Conservation (phyloP, 92 coral and sea anemone genomes). For the Epizoanthus ramosus region DNA sequence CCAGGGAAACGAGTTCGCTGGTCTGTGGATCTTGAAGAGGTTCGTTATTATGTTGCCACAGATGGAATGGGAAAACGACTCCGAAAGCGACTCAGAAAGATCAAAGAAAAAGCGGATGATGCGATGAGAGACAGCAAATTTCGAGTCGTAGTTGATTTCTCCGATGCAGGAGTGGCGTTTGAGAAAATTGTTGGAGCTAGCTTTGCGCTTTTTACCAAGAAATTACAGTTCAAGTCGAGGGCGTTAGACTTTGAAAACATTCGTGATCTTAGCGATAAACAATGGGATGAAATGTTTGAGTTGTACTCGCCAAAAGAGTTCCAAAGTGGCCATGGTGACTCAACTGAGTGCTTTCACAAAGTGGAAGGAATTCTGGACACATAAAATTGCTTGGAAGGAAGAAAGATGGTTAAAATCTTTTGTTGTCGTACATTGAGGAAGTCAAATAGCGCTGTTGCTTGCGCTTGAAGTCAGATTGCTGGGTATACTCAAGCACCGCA, state of each 20-base stretch:
- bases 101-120: slow-evolving; percentile 29
- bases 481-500: too few relatives aligned
- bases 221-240: slow-evolving; percentile 23
- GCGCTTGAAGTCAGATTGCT: too few relatives aligned
- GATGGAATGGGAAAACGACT: slow-evolving; percentile 23
- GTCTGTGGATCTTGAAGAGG: slow-evolving; percentile 33
- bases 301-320: slow-evolving; percentile 8
- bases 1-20: slow-evolving; percentile 26
- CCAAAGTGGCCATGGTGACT: background rate
- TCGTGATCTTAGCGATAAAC: slow-evolving; percentile 28
- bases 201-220: slow-evolving; percentile 22
- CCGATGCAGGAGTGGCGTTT: slow-evolving; percentile 18
- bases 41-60: slow-evolving; percentile 17
- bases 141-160: background rate
- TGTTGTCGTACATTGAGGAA: too few relatives aligned
- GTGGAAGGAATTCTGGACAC: background rate
- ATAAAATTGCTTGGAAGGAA: background rate
- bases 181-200: slow-evolving; percentile 26
- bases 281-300: slow-evolving; percentile 29
- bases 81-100: background rate
- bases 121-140: slow-evolving; percentile 3
- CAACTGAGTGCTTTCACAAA: background rate
- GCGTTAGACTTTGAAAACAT: slow-evolving; percentile 38
- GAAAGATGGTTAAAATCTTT: too few relatives aligned
- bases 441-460: too few relatives aligned